Conservation (phyloP, 2,888 invertebrate genomes). For the Lepetodrilus schrolli region DNA sequence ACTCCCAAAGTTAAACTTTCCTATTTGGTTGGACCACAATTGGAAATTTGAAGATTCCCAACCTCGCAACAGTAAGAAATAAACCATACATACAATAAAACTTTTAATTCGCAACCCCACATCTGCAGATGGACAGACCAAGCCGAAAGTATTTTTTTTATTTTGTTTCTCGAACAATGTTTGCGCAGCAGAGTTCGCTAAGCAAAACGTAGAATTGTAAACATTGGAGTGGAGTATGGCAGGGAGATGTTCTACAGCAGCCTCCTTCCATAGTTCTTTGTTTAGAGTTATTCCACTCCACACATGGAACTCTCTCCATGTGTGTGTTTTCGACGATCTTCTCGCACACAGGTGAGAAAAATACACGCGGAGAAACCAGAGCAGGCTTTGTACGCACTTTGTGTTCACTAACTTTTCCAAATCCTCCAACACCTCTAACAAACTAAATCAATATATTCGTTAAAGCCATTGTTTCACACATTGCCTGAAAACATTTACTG, state of each 20-base stretch:
- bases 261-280: slow-evolving; percentile 27
- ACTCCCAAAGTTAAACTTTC: slow-evolving; percentile 14
- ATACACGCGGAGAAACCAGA: slow-evolving; percentile 22
- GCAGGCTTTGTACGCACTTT: slow-evolving; percentile 6
- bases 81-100: slow-evolving; percentile 23
- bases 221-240: not conserved
- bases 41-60: slow-evolving; percentile 5
- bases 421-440: slow-evolving; percentile 14
- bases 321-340: slow-evolving; percentile 26
- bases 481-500: slow-evolving; percentile 20
- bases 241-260: slow-evolving; percentile 15
- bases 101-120: slow-evolving; percentile 8
- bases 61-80: slow-evolving; percentile 1
- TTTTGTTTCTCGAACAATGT: not conserved
- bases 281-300: slow-evolving; percentile 33
- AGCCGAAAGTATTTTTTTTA: too few species aligned
- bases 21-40: slow-evolving; percentile 10
- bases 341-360: slow-evolving; percentile 34
- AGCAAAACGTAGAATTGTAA: slow-evolving; percentile 25
- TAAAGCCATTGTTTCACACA: slow-evolving; percentile 26
- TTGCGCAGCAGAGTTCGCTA: not conserved
- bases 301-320: slow-evolving; percentile 12
- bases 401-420: slow-evolving; percentile 13
- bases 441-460: slow-evolving; percentile 29
- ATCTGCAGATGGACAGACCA: slow-evolving; percentile 14